Conservation (phyloP, 2,888 invertebrate species). For the Acanthoscelides obtectus region DNA sequence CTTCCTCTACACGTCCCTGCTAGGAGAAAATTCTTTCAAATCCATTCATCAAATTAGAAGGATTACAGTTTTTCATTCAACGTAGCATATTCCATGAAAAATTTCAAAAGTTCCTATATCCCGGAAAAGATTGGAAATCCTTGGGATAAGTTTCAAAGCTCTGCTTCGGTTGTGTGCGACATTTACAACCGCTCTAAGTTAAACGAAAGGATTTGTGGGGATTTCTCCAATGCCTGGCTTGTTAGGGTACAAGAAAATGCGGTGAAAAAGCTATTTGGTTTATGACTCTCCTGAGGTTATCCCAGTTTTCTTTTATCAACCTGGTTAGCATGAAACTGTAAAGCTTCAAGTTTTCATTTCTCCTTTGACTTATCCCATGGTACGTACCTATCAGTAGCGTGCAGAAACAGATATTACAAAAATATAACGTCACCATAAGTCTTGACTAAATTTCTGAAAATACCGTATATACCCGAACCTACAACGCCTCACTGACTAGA, state of each 20-base stretch:
- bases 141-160: background rate
- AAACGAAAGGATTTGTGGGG: background rate
- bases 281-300: background rate
- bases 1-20: too few relatives aligned
- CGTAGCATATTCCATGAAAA: constrained; percentile 1
- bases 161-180: background rate
- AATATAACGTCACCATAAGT: too few relatives aligned
- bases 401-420: too few relatives aligned
- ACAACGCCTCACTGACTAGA: too few relatives aligned
- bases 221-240: background rate
- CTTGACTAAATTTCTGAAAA: too few relatives aligned
- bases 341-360: too few relatives aligned
- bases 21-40: background rate
- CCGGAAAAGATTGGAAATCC: background rate
- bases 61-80: background rate
- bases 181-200: background rate
- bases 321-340: too few relatives aligned
- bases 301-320: background rate
- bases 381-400: too few relatives aligned
- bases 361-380: too few relatives aligned
- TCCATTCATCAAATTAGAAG: background rate
- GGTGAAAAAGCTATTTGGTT: background rate
- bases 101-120: background rate
- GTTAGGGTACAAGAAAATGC: background rate
- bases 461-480: too few relatives aligned